These are phyloP conservation scores for Berghia stephanieae DNA, from an alignment of 1,140 invertebrate genomes.

Conservation along the genomic window DNA sequence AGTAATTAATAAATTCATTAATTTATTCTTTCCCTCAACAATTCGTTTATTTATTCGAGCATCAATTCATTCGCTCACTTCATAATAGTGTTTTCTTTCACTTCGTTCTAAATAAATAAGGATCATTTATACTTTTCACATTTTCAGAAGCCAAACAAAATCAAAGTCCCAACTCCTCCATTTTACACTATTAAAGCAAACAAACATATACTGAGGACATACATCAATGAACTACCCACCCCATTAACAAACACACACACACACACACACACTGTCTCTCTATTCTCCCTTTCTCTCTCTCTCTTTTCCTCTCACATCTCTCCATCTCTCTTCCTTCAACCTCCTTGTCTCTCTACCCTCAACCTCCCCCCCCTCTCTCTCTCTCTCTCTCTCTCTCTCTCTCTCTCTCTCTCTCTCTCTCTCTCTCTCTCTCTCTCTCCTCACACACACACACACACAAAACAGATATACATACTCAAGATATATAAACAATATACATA, in stretches of 20 bases:
- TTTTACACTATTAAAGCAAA: too few species aligned
- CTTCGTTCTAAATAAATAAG: neutral
- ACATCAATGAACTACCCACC: neutral
- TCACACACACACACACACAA: too few species aligned
- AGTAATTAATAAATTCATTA: too few species aligned
- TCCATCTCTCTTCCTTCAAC: neutral
- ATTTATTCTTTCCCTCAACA: too few species aligned
- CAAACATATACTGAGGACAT: too few species aligned
- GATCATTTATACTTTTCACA: neutral
- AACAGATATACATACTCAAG: too few species aligned
- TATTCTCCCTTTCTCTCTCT: constrained; percentile 2
- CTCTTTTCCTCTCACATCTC: neutral
- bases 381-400: neutral
- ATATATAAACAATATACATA: too few species aligned
- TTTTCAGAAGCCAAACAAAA: neutral
- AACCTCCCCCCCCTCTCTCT: neutral
- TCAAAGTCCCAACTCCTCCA: too few species aligned
- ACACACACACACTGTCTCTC: neutral
- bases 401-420: constrained; percentile 25
- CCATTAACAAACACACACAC: neutral
- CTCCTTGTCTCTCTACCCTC: constrained; percentile 9
- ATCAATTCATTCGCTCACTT: too few species aligned
- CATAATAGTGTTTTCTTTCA: neutral
- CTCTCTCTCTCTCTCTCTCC: constrained; percentile 25
- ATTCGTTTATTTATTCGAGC: too few species aligned